Percentiles rank a stretch among this genome's conserved stretches.
phyloP scores from a whole-genome alignment of 2,888 invertebrate species.

The Epistrophe eligans region DNA sequence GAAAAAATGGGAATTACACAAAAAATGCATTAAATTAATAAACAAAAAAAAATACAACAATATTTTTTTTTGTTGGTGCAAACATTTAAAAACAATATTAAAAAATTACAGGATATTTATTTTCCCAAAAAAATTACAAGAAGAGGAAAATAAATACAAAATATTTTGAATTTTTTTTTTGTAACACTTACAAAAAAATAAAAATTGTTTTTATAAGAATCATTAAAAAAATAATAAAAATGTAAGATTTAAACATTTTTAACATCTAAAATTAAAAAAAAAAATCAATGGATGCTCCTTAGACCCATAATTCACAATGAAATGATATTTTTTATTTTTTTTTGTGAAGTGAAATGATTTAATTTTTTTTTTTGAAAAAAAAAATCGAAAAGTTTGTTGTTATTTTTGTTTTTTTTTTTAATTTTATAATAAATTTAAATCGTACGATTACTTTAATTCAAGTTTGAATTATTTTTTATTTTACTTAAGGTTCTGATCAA shows the following conservation, averaged over 20 bases:
- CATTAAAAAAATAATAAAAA: neutral
- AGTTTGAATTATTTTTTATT: slow-evolving; percentile 27
- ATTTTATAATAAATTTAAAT: slow-evolving; percentile 59
- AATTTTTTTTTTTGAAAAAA: slow-evolving; percentile 5
- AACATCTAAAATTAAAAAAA: slow-evolving; percentile 64
- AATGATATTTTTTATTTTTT: slow-evolving; percentile 75
- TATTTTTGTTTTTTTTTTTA: slow-evolving; percentile 14
- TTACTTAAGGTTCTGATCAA: slow-evolving; percentile 80
- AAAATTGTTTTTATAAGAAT: neutral
- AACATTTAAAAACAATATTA: slow-evolving; percentile 63
- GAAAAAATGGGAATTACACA: slow-evolving; percentile 35
- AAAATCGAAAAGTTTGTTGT: neutral
- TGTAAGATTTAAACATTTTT: slow-evolving; percentile 1
- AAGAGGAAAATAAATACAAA: slow-evolving; percentile 34
- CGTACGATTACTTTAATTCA: slow-evolving; percentile 77
- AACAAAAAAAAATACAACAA: slow-evolving; percentile 34
- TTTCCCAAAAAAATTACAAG: slow-evolving; percentile 49
- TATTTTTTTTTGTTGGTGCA: slow-evolving; percentile 65
- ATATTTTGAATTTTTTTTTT: neutral
- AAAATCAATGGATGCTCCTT: slow-evolving; percentile 72
- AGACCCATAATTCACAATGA: slow-evolving; percentile 77
- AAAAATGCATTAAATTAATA: slow-evolving; percentile 21
- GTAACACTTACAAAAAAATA: no score
- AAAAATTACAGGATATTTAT: slow-evolving; percentile 22
- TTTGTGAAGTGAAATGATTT: slow-evolving; percentile 26